Evolutionary conservation across 2,888 invertebrate species (phyloP).

Genomic region (Chymomyza amoena): DNA sequence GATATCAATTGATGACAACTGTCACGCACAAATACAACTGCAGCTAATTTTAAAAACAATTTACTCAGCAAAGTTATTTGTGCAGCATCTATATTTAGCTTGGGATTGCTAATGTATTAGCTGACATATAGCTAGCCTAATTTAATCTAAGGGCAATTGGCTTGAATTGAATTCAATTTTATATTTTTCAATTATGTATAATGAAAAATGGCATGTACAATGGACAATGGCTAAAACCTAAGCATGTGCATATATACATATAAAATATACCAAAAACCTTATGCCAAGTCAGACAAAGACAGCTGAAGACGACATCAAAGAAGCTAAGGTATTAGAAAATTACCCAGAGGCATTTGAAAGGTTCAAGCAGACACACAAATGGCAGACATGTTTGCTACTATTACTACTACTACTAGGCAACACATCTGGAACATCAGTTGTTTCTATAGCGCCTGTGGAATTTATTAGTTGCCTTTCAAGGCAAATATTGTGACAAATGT

Average conservation of each 20-base stretch:
- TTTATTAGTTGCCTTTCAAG: slow-evolving; percentile 66
- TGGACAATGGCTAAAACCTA: neutral
- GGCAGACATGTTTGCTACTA: neutral
- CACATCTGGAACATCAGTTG: neutral
- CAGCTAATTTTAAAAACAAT: no score
- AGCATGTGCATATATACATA: no score
- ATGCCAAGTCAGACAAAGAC: neutral
- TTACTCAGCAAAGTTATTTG: no score
- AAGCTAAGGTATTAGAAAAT: slow-evolving; percentile 31
- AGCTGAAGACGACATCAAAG: slow-evolving; percentile 18
- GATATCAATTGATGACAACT: slow-evolving; percentile 21
- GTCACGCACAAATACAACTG: neutral
- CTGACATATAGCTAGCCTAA: no score
- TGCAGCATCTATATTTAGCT: no score
- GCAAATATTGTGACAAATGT: slow-evolving; percentile 68
- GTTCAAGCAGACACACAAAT: neutral
- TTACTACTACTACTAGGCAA: neutral
- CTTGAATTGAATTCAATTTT: neutral
- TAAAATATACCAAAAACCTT: no score
- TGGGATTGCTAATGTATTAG: no score
- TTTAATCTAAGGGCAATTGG: no score
- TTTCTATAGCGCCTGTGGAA: slow-evolving; percentile 35
- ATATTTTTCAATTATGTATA: neutral
- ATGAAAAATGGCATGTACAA: no score
- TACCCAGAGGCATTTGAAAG: slow-evolving; percentile 33